These are phyloP conservation scores for Tolmerus cingulatus DNA, from an alignment of 2,888 invertebrate genomes.

Conservation along the genomic window DNA sequence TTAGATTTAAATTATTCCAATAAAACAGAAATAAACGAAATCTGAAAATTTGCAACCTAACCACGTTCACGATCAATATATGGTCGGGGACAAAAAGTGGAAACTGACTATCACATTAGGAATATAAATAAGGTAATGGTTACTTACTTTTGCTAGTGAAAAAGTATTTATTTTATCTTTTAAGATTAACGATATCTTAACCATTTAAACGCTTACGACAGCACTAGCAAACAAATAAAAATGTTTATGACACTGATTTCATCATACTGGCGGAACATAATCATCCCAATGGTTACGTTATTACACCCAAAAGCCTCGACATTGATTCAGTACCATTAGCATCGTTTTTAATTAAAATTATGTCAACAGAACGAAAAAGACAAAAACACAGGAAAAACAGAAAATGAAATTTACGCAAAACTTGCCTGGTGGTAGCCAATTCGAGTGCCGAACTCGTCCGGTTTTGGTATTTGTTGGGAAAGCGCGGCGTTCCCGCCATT, in stretches of 20 bases:
- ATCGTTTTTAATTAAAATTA: not conserved
- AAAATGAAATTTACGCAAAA: slow-evolving; percentile 35
- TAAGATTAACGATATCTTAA: not conserved
- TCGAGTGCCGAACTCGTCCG: slow-evolving; percentile 55
- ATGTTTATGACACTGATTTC: not conserved
- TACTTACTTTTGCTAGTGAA: not conserved
- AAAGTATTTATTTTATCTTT: not conserved
- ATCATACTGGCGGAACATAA: not conserved
- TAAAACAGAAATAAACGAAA: not conserved
- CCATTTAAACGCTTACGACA: not conserved
- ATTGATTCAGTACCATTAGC: not conserved
- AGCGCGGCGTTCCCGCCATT: not conserved
- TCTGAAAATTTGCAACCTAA: not conserved
- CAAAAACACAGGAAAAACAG: not conserved
- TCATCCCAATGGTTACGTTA: not conserved
- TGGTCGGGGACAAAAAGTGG: not conserved
- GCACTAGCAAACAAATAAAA: not conserved
- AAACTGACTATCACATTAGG: not conserved
- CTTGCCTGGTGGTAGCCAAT: slow-evolving; percentile 63
- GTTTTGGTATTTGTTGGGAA: not conserved
- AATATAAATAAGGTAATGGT: not conserved
- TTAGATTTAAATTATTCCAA: not conserved
- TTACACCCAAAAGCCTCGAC: not conserved
- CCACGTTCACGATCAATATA: not conserved
- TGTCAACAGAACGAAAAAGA: not conserved